phyloP scores from a whole-genome alignment of 1,140 invertebrate species.

The Dysdera silvatica region DNA sequence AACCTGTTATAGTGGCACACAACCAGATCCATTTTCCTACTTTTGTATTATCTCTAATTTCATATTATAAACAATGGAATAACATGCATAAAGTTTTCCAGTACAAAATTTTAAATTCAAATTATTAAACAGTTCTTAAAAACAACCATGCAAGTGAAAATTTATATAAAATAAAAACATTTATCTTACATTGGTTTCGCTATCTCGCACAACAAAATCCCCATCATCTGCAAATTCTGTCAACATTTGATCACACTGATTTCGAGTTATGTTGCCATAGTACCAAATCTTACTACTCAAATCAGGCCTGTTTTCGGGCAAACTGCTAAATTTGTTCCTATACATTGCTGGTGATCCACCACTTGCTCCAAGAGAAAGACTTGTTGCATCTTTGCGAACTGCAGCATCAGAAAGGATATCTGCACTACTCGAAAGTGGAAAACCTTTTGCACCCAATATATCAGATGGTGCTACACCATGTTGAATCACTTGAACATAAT shows the following conservation, averaged over 20 bases:
- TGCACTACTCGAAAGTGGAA: slow-evolving; percentile 25
- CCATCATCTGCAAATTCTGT: slow-evolving; percentile 91
- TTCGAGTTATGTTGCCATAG: slow-evolving; percentile 87
- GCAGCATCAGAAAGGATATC: slow-evolving; percentile 25
- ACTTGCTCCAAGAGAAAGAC: slow-evolving; percentile 22
- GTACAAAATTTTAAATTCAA: slow-evolving; percentile 5
- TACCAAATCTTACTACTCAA: slow-evolving; percentile 85
- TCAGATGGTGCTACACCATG: slow-evolving; percentile 5
- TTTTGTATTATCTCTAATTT: too few relatives aligned
- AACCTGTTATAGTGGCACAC: too few relatives aligned
- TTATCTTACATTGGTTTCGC: slow-evolving; percentile 90
- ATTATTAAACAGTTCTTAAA: background rate
- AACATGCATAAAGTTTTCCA: background rate
- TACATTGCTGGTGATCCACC: slow-evolving; percentile 21
- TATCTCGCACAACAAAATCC: slow-evolving; percentile 96
- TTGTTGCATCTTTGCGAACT: slow-evolving; percentile 18
- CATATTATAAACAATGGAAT: too few relatives aligned
- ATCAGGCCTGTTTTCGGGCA: slow-evolving; percentile 53
- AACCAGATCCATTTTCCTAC: too few relatives aligned
- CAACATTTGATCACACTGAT: slow-evolving; percentile 87
- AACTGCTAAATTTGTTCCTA: slow-evolving; percentile 22
- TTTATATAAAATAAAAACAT: slow-evolving; percentile 7
- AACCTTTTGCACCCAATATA: slow-evolving; percentile 10
- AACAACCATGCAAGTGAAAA: background rate
- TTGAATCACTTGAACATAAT: slow-evolving; percentile 72